These are phyloP conservation scores for Euura saliciscinereae DNA, from an alignment of 1,140 invertebrate genomes.

Conservation along the genomic window DNA sequence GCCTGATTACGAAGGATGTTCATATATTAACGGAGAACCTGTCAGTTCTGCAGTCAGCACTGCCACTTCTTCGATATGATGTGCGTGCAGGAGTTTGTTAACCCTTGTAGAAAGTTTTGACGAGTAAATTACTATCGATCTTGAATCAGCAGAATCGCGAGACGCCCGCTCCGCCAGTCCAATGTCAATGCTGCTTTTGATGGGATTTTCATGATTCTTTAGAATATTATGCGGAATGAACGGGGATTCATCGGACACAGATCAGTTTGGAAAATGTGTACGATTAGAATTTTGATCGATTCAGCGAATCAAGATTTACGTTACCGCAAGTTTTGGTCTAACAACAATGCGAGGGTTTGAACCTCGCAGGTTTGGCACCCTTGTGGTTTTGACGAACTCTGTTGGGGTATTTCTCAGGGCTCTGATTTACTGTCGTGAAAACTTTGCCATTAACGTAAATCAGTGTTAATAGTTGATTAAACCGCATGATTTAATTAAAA, in stretches of 20 bases:
- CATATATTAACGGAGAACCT: slow-evolving; percentile 32
- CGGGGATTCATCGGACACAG: too few relatives aligned
- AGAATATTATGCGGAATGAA: too few relatives aligned
- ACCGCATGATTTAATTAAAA: slow-evolving; percentile 3
- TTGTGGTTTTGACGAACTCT: slow-evolving; percentile 4
- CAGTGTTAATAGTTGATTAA: slow-evolving; percentile 7
- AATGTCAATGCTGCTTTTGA: neutral
- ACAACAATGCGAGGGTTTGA: too few relatives aligned
- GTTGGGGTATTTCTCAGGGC: neutral
- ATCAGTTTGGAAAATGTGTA: too few relatives aligned
- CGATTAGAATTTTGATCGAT: too few relatives aligned
- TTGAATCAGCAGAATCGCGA: neutral
- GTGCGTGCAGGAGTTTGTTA: slow-evolving; percentile 48
- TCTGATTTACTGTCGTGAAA: neutral
- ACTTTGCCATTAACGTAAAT: slow-evolving; percentile 7
- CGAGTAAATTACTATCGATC: slow-evolving; percentile 27
- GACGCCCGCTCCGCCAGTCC: neutral
- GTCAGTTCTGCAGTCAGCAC: slow-evolving; percentile 18
- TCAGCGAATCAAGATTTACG: too few relatives aligned
- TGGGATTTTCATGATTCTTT: too few relatives aligned
- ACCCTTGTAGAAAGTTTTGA: slow-evolving; percentile 29
- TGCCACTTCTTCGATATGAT: slow-evolving; percentile 10
- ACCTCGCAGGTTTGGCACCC: neutral
- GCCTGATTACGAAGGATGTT: slow-evolving; percentile 42
- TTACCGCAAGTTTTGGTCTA: too few relatives aligned